These are phyloP conservation scores for Anabas testudineus DNA, from an alignment of 2,797 vertebrate species.

Conservation along the genomic window DNA sequence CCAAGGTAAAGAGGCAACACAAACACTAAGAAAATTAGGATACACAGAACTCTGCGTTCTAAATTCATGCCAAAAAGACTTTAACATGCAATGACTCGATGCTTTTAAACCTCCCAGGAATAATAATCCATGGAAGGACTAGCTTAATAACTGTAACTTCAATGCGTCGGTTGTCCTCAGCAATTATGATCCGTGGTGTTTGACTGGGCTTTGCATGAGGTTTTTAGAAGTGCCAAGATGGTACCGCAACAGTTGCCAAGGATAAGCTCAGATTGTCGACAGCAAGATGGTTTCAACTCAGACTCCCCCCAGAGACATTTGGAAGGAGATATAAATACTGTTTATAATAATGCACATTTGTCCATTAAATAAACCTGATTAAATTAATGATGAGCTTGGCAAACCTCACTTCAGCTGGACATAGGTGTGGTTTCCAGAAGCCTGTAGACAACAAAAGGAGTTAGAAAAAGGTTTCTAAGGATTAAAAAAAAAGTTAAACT, in stretches of 20 bases:
- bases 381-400: constrained; percentile 80
- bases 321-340: constrained; percentile 79
- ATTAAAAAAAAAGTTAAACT: not conserved
- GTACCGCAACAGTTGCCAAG: constrained; percentile 81
- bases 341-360: constrained; percentile 82
- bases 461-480: constrained; percentile 3
- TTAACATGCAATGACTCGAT: constrained; percentile 83
- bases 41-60: constrained; percentile 80
- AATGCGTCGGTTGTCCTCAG: constrained; percentile 63
- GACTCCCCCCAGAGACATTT: constrained; percentile 67
- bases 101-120: constrained; percentile 69
- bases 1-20: constrained; percentile 75
- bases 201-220: constrained; percentile 55
- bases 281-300: constrained; percentile 76
- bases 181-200: constrained; percentile 59
- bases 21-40: constrained; percentile 81
- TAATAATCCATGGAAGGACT: constrained; percentile 61
- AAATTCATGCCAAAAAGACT: constrained; percentile 84
- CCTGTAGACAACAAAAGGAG: constrained; percentile 58
- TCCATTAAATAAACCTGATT: constrained; percentile 86
- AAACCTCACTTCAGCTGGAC: constrained; percentile 81
- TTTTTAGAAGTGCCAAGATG: constrained; percentile 75
- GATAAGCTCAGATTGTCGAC: constrained; percentile 75
- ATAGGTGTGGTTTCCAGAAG: constrained; percentile 78
- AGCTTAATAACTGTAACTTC: constrained; percentile 75